A percentile compares a stretch with the other conserved stretches of the same genome.
Evolutionary conservation across 2,113 vertebrate genomes (phyloP).

Genomic region (Colaptes auratus): DNA sequence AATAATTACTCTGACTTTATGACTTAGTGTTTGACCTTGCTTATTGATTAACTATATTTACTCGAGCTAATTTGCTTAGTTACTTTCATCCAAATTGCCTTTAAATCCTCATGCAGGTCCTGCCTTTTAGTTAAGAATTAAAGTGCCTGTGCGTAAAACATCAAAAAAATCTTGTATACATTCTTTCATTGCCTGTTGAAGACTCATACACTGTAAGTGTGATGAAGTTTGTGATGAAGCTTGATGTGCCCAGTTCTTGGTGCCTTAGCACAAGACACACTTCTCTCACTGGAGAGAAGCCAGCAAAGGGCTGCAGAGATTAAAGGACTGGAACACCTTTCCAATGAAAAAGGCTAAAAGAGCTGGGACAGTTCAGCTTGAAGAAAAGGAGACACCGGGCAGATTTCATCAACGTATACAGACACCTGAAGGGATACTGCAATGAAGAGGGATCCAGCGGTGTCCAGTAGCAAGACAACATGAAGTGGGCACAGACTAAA

Average conservation of each 20-base stretch:
- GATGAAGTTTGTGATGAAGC: background rate
- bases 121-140: background rate
- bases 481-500: background rate
- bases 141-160: background rate
- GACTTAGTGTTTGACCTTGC: background rate
- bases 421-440: background rate
- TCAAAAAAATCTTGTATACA: background rate
- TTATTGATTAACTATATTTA: background rate
- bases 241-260: background rate
- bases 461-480: background rate
- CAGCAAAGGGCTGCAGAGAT: background rate
- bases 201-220: background rate
- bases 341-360: background rate
- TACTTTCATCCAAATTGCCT: background rate
- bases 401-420: background rate
- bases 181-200: background rate
- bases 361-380: background rate
- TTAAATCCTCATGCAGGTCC: background rate
- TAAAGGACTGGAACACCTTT: background rate
- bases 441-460: background rate
- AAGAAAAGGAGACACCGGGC: background rate
- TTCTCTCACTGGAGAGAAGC: background rate
- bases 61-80: background rate
- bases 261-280: background rate
- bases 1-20: background rate